Evolutionary conservation across 2,888 invertebrate genomes (phyloP), one percentile per base, ranked within the genome.

Genomic region (Cephus runcator): DNA sequence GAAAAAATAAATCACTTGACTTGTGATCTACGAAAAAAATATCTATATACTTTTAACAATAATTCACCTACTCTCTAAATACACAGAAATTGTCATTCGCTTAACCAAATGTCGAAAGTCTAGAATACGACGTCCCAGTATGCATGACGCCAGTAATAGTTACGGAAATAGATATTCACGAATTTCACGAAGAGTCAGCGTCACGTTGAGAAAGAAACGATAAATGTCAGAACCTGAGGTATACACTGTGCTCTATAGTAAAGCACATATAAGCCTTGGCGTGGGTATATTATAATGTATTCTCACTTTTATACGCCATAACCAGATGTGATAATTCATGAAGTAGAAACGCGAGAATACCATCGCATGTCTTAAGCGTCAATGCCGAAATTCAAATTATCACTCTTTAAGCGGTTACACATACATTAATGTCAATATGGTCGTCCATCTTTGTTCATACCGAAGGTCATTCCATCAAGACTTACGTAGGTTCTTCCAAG

Each of bases 401-500:
- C 6, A 6, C 23, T 23, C 23, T 56, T 56, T 56, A 23, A 56
- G 56, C 56, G 23, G 23, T 56, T 56, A 56, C 9, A 56, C 56
- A 56, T 56, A 56, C 56, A 56, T 56, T 56, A 56, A 56, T 23
- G 56, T 56, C 56, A 56, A 56, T 56, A 56, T 23, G 23, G 56
- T 56, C 56, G 56, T 56, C 56, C 9, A 56, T 56, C 9, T 56
- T 56, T 56, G 23, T 56, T 23, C 56, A 15, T 56, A 56, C 31
- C 71, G 34, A 34, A 71, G 71, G 71, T 34, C 34, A 31, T 31
- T 71, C 11, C 71, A 31, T 31, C 3, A 30, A 34, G 23, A 33
- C 23, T 34, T 23, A 85, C 87, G 87, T 87, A 86, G 87, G 86
- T 85, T 86, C 86, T 87, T 85, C 87, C 86, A 84, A 87, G 88